Conservation (phyloP, 2,113 vertebrate species). For the Chlorodrepanis virens region DNA sequence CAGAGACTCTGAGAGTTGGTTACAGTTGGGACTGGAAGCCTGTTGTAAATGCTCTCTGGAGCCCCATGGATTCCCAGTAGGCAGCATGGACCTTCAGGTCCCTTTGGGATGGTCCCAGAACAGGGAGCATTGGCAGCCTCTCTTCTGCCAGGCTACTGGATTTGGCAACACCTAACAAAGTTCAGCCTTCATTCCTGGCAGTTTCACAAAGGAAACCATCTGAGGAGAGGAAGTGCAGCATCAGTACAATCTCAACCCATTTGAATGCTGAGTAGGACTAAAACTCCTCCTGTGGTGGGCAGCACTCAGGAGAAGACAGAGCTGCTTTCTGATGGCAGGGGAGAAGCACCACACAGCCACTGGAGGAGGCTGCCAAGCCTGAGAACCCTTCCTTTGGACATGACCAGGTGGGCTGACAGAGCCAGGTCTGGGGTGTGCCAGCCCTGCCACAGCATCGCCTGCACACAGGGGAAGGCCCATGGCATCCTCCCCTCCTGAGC, state of each 20-base stretch:
- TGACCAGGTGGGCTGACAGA: fast-evolving
- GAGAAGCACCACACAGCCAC: not conserved
- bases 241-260: not conserved
- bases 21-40: not conserved
- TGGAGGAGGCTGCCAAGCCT: not conserved
- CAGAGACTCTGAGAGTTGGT: not conserved
- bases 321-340: not conserved
- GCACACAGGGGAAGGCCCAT: fast-evolving
- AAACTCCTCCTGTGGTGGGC: not conserved
- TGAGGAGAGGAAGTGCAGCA: not conserved
- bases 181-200: fast-evolving
- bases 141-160: not conserved
- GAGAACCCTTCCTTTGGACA: not conserved
- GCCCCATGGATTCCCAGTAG: not conserved
- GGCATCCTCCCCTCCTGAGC: not conserved
- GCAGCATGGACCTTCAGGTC: not conserved
- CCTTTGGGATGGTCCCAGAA: not conserved
- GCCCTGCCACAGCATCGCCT: fast-evolving
- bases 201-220: not conserved
- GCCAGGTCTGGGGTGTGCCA: not conserved
- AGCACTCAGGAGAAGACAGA: not conserved
- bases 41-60: not conserved
- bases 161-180: not conserved
- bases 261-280: not conserved
- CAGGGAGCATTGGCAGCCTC: not conserved